Conservation (phyloP, 2,113 vertebrate species). For the Eptatretus burgeri region DNA sequence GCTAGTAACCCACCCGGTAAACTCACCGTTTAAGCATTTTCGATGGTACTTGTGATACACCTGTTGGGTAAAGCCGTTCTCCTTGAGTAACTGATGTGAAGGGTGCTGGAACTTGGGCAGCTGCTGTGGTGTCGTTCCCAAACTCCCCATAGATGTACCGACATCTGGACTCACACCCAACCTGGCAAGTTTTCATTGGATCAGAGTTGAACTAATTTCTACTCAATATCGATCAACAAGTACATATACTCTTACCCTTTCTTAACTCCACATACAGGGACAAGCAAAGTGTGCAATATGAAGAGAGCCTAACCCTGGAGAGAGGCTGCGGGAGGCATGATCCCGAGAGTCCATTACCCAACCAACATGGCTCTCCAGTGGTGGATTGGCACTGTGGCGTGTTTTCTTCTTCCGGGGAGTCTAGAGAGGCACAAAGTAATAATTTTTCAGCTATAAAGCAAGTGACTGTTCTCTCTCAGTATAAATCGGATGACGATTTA, state of each 20-base stretch:
- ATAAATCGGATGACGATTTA: too few species aligned
- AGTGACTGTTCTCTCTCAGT: too few species aligned
- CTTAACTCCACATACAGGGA: too few species aligned
- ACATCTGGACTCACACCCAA: too few species aligned
- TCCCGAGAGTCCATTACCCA: constrained; percentile 99
- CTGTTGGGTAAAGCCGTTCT: constrained; percentile 96
- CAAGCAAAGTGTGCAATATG: too few species aligned
- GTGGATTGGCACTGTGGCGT: constrained; percentile 81
- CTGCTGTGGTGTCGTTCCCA: constrained; percentile 78
- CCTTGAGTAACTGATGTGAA: constrained; percentile 86
- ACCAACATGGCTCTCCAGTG: constrained; percentile 82
- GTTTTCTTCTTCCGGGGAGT: constrained; percentile 90
- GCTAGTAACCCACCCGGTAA: not conserved
- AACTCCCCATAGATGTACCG: constrained; percentile 23
- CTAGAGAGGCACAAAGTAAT: constrained; percentile 17
- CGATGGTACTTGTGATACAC: constrained; percentile 98
- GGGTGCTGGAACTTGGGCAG: constrained; percentile 96
- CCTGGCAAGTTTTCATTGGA: too few species aligned
- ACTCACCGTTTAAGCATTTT: constrained; percentile 77
- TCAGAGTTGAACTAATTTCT: too few species aligned
- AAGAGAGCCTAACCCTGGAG: constrained; percentile 11
- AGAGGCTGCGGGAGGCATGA: constrained; percentile 64
- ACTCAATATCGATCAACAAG: too few species aligned
- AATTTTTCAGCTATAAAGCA: too few species aligned
- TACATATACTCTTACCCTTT: too few species aligned